Base-by-base conservation (phyloP, 2,797 vertebrate species). In the Eleutherodactylus coqui region DNA sequence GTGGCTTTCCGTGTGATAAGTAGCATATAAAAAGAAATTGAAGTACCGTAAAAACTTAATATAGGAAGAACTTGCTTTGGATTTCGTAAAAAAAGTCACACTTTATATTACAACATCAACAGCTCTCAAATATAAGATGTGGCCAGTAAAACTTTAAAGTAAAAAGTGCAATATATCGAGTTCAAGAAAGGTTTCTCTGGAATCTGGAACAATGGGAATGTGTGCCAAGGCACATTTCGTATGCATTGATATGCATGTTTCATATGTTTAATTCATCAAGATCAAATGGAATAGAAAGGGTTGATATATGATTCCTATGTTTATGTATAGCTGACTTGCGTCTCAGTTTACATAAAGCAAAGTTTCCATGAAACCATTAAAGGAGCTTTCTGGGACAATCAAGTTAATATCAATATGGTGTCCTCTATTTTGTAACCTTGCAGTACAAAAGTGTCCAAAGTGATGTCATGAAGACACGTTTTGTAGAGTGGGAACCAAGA, bases 261-360 rank as follows among this genome's bases (percentile, higher is more conserved):
- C 64, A 76, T 77, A 76, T 77, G 73, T 77, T 84, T 64, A 51
- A 34, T 67, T 84, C 83, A 84, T 84, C 83, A 84, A 9, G 21
- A 38, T n/a, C 3, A 24, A 69, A 60, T 27, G 21, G 1, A 79
- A 62, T 62, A n/a, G 77, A 79, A 29, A 29, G 53, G 13, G 6
- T 43, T 62, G 27, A 45, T 27, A 62, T 36, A 21, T 72, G 38
- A 72, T 43, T 72, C 69, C 24, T 72, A 24, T 70, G 24, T 45
- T 72, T 72, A 13, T 72, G 38, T 43, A 45, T n/a, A 43, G 21
- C 69, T 27, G 38, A n/a, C 69, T 43, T 45, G 21, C 36, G n/a
- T 24, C 69, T 72, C 11, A 41, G 16, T 24, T 67, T 67, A 34
- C 69, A 41, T 43, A n/a, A 11, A n/a, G 13, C 43, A 72, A n/a